These are phyloP conservation scores for Drosophila emarginata DNA, from an alignment of 2,888 invertebrate species.

Conservation along the genomic window DNA sequence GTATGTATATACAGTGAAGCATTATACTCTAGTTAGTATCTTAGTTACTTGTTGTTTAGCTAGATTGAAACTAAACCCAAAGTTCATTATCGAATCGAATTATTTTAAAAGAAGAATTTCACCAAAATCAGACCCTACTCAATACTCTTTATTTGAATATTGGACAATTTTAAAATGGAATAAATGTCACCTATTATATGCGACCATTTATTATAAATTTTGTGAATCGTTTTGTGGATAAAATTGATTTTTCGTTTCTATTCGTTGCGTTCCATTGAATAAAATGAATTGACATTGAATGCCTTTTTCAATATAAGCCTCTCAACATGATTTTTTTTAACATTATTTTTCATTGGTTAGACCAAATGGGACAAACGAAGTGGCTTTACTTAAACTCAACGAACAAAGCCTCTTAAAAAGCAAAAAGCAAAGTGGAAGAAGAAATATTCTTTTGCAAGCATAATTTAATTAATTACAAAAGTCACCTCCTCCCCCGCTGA, in stretches of 20 bases:
- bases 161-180: no score
- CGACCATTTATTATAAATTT: not conserved
- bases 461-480: slow-evolving; percentile 58
- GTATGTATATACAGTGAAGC: not conserved
- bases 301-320: not conserved
- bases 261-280: not conserved
- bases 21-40: not conserved
- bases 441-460: slow-evolving; percentile 39
- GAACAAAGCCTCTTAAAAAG: slow-evolving; percentile 45
- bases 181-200: no score
- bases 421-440: slow-evolving; percentile 27
- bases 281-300: not conserved
- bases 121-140: no score
- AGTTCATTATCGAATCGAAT: not conserved
- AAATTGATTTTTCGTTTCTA: slow-evolving; percentile 1
- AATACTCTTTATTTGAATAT: no score
- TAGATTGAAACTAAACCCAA: not conserved
- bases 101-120: not conserved
- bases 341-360: not conserved
- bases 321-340: not conserved
- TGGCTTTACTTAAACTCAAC: slow-evolving; percentile 30
- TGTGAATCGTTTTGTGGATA: not conserved
- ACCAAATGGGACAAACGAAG: not conserved
- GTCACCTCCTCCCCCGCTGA: not conserved
- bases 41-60: not conserved